These are phyloP conservation scores for Limanda limanda DNA, from an alignment of 2,113 vertebrate species.

Conservation along the genomic window DNA sequence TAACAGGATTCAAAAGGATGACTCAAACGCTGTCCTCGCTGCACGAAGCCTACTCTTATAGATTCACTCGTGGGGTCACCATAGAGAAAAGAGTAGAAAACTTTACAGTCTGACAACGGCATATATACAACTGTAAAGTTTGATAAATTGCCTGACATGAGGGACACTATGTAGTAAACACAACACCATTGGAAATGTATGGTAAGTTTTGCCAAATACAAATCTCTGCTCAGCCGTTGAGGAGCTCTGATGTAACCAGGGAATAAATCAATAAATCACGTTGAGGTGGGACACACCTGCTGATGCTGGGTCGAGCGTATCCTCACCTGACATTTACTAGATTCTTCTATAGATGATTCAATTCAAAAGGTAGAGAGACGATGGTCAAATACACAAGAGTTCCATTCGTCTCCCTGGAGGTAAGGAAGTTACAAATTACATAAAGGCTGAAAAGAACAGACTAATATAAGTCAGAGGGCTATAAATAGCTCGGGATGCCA, in stretches of 20 bases:
- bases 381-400: slow-evolving; percentile 18
- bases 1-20: not conserved
- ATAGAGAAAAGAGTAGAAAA: too few species aligned
- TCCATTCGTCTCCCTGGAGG: slow-evolving; percentile 25
- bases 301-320: not conserved
- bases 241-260: not conserved
- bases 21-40: not conserved
- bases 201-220: not conserved
- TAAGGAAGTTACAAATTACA: slow-evolving; percentile 41
- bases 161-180: too few species aligned
- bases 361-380: slow-evolving; percentile 9
- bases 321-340: not conserved
- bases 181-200: too few species aligned
- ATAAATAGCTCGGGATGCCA: slow-evolving; percentile 38
- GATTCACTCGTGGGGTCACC: too few species aligned
- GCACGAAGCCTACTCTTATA: not conserved
- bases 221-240: not conserved
- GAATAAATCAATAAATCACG: not conserved
- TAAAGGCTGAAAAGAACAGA: slow-evolving; percentile 43
- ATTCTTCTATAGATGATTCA: not conserved
- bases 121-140: too few species aligned
- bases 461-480: slow-evolving; percentile 15
- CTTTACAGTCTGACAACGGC: too few species aligned
- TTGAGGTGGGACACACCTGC: not conserved
- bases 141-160: too few species aligned